Evolutionary conservation across 2,888 invertebrate species (phyloP).

Genomic region (Eledone cirrhosa): DNA sequence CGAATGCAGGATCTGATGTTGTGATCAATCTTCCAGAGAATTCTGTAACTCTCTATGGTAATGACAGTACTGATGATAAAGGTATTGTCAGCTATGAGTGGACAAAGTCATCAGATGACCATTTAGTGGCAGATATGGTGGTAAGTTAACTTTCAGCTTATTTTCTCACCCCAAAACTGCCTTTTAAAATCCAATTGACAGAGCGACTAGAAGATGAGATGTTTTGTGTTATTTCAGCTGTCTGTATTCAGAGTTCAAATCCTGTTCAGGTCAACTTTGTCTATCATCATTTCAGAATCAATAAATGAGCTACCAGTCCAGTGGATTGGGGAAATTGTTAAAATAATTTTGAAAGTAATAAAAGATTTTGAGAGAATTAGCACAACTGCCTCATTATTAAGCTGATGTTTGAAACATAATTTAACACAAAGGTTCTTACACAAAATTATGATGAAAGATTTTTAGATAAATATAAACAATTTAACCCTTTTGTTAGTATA

Average conservation of each 20-base stretch:
- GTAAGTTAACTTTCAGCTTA: slow-evolving; percentile 53
- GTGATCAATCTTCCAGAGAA: slow-evolving; percentile 91
- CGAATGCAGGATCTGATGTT: slow-evolving; percentile 90
- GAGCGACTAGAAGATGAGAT: not conserved
- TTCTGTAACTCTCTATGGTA: slow-evolving; percentile 85
- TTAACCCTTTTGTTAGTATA: too few species aligned
- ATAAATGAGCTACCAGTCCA: too few species aligned
- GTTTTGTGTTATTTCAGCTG: not conserved
- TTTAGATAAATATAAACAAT: too few species aligned
- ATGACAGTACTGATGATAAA: slow-evolving; percentile 90
- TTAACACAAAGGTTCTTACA: too few species aligned
- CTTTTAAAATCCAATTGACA: not conserved
- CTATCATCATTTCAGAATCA: not conserved
- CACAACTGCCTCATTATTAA: too few species aligned
- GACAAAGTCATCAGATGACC: slow-evolving; percentile 86
- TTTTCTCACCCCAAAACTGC: not conserved
- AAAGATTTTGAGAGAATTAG: too few species aligned
- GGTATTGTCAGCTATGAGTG: slow-evolving; percentile 94
- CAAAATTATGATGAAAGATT: too few species aligned
- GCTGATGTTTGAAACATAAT: too few species aligned
- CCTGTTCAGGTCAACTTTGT: too few species aligned
- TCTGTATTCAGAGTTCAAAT: too few species aligned
- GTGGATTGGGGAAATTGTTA: too few species aligned
- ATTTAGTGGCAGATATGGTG: slow-evolving; percentile 90
- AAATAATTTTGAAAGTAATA: too few species aligned